These are phyloP conservation scores for Zaprionus davidi DNA, from an alignment of 1,140 invertebrate genomes.

Conservation along the genomic window DNA sequence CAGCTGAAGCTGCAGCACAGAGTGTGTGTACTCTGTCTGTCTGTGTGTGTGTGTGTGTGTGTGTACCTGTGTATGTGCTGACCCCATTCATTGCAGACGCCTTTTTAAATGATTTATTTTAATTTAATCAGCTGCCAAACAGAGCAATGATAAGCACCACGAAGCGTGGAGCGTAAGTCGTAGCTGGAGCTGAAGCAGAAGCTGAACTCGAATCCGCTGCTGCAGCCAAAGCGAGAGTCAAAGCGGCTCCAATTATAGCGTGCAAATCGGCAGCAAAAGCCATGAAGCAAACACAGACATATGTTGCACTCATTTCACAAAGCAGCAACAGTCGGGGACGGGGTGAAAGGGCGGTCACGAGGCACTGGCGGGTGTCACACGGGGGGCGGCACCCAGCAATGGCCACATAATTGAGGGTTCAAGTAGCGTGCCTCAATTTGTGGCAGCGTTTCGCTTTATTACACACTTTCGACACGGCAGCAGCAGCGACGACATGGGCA, in stretches of 20 bases:
- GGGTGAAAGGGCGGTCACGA: not conserved
- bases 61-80: constrained; percentile 17
- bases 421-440: constrained; percentile 79
- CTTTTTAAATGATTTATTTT: constrained; percentile 76
- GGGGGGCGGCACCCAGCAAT: constrained; percentile 44
- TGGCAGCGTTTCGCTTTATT: constrained; percentile 77
- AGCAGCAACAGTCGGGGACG: constrained; percentile 31
- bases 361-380: not conserved
- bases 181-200: not conserved
- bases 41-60: constrained; percentile 1
- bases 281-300: constrained; percentile 68
- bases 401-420: constrained; percentile 80
- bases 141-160: constrained; percentile 74
- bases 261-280: constrained; percentile 75
- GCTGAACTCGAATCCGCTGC: constrained; percentile 11
- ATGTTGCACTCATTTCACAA: constrained; percentile 73
- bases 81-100: constrained; percentile 50
- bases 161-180: constrained; percentile 30
- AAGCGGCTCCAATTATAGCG: constrained; percentile 71
- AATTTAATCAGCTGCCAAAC: constrained; percentile 80
- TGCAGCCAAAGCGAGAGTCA: constrained; percentile 18
- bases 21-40: not conserved
- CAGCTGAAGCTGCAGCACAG: not conserved
- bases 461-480: constrained; percentile 78
- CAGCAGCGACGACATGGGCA: constrained; percentile 11